Evolutionary conservation across 2,113 vertebrate genomes (phyloP).

Genomic region (Caretta caretta): DNA sequence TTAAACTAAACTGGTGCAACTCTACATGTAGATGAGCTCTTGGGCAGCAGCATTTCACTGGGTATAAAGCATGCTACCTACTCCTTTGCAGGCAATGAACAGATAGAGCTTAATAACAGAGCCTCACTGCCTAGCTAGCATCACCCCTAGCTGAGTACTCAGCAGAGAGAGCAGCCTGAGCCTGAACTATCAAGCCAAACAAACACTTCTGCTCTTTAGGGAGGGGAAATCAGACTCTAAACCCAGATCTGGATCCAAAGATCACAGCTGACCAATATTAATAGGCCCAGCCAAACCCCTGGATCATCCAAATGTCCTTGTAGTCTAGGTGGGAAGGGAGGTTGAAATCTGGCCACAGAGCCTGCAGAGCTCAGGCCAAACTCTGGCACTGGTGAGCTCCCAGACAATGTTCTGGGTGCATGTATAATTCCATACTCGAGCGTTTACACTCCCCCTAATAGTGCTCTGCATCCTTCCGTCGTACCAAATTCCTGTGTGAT

Average conservation of each 20-base stretch:
- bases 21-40: not conserved
- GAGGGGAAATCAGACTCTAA: not conserved
- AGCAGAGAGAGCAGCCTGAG: not conserved
- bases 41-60: not conserved
- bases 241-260: not conserved
- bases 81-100: not conserved
- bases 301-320: not conserved
- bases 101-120: not conserved
- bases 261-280: not conserved
- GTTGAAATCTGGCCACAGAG: not conserved
- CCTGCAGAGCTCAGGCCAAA: not conserved
- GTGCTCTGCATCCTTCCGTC: not conserved
- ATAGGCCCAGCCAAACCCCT: not conserved
- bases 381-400: not conserved
- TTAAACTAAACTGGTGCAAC: not conserved
- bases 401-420: not conserved
- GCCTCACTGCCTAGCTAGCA: rapidly evolving
- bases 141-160: not conserved
- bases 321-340: not conserved
- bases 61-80: not conserved
- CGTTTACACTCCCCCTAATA: not conserved
- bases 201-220: not conserved
- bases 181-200: not conserved
- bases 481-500: not conserved
- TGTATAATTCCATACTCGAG: not conserved